Conservation (phyloP, 2,888 invertebrate species). For the Perizoma flavofasciatum region DNA sequence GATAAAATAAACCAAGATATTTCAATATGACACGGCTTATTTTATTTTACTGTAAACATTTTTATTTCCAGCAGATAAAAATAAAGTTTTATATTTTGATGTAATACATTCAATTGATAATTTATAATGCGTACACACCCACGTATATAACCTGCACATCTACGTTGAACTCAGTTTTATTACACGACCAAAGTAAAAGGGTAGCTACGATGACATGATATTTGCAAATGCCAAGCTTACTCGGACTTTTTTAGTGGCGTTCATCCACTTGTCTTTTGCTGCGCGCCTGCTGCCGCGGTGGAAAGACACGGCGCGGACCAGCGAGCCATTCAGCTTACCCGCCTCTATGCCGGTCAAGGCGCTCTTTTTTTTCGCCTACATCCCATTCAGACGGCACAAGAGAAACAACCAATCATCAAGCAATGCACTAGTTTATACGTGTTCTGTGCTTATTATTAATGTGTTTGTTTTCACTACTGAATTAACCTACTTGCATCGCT, state of each 20-base stretch:
- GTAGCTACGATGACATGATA: slow-evolving; percentile 18
- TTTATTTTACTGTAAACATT: slow-evolving; percentile 6
- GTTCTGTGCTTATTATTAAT: slow-evolving; percentile 22
- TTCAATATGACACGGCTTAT: neutral
- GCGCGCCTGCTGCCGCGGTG: slow-evolving; percentile 83
- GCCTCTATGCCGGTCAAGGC: slow-evolving; percentile 87
- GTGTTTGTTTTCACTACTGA: slow-evolving; percentile 34
- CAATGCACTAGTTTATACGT: slow-evolving; percentile 25
- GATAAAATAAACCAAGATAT: slow-evolving; percentile 7
- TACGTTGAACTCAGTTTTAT: slow-evolving; percentile 27
- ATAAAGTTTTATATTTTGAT: too few species aligned
- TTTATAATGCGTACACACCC: slow-evolving; percentile 4
- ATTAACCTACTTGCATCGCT: slow-evolving; percentile 41
- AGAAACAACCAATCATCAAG: slow-evolving; percentile 48
- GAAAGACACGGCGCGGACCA: slow-evolving; percentile 86
- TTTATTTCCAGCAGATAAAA: neutral
- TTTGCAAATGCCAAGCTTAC: slow-evolving; percentile 81
- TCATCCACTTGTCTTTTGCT: slow-evolving; percentile 85
- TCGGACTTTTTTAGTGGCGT: slow-evolving; percentile 89
- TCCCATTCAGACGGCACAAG: slow-evolving; percentile 64
- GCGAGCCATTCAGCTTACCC: slow-evolving; percentile 85
- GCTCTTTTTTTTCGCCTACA: slow-evolving; percentile 85
- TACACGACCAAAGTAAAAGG: slow-evolving; percentile 34
- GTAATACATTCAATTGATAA: too few species aligned
- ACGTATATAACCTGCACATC: neutral